Evolutionary conservation across 2,888 invertebrate species (phyloP).

Genomic region (Cyaniris semiargus): DNA sequence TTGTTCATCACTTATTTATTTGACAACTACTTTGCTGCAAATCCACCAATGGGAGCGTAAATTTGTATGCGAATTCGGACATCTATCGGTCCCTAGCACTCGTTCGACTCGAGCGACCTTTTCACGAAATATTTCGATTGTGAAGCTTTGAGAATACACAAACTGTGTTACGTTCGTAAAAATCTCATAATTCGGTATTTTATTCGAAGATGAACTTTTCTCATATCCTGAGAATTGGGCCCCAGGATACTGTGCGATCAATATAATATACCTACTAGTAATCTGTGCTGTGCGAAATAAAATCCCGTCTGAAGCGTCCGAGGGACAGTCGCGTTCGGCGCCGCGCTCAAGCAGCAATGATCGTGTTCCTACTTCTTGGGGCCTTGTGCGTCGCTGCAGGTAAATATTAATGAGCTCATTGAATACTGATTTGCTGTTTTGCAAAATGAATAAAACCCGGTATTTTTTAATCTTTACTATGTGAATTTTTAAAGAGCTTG

Average conservation of each 20-base stretch:
- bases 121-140: conserved; percentile 1
- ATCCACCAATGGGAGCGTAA: background rate
- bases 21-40: background rate
- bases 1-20: background rate
- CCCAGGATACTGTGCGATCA: too few relatives aligned
- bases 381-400: background rate
- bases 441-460: too few relatives aligned
- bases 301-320: background rate
- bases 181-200: background rate
- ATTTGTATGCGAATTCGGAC: conserved; percentile 2
- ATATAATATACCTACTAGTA: too few relatives aligned
- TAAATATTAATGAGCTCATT: background rate
- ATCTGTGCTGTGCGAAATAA: background rate
- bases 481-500: background rate
- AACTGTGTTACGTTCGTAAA: conserved; percentile 15
- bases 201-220: background rate
- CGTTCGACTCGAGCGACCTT: conserved; percentile 3
- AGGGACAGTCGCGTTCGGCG: background rate
- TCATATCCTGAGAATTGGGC: background rate
- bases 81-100: conserved; percentile 3
- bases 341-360: background rate
- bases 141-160: conserved; percentile 20
- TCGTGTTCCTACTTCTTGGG: background rate
- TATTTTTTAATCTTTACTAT: background rate
- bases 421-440: background rate